Evolutionary conservation across 2,113 vertebrate species (phyloP).

Genomic region (Dermatemys mawii): DNA sequence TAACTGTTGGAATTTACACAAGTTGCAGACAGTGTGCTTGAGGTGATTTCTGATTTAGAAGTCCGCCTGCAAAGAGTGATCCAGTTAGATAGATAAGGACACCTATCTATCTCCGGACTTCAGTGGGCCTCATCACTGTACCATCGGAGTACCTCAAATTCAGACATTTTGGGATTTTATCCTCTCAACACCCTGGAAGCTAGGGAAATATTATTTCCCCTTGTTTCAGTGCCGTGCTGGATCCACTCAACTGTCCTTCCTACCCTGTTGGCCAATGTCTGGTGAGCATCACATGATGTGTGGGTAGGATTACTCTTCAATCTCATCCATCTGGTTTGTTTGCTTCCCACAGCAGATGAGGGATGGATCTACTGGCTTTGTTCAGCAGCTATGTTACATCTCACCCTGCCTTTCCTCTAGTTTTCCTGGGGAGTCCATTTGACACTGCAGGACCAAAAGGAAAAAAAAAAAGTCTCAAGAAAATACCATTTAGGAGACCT

Average conservation of each 20-base stretch:
- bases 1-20: not conserved
- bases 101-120: not conserved
- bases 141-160: not conserved
- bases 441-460: not conserved
- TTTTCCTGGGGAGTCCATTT: not conserved
- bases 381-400: not conserved
- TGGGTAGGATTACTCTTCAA: not conserved
- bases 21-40: not conserved
- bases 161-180: not conserved
- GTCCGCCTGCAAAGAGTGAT: not conserved
- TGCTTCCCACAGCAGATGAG: slow-evolving; percentile 18
- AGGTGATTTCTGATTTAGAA: not conserved
- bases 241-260: not conserved
- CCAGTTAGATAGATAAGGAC: not conserved
- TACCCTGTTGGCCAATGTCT: not conserved
- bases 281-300: not conserved
- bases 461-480: not conserved
- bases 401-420: not conserved
- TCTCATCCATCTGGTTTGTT: slow-evolving; percentile 54
- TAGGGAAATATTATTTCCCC: not conserved
- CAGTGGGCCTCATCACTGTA: not conserved
- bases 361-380: not conserved
- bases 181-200: not conserved
- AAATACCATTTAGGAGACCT: not conserved
- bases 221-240: not conserved